phyloP scores from a whole-genome alignment of 2,113 vertebrate species.

The Azemiops feae region DNA sequence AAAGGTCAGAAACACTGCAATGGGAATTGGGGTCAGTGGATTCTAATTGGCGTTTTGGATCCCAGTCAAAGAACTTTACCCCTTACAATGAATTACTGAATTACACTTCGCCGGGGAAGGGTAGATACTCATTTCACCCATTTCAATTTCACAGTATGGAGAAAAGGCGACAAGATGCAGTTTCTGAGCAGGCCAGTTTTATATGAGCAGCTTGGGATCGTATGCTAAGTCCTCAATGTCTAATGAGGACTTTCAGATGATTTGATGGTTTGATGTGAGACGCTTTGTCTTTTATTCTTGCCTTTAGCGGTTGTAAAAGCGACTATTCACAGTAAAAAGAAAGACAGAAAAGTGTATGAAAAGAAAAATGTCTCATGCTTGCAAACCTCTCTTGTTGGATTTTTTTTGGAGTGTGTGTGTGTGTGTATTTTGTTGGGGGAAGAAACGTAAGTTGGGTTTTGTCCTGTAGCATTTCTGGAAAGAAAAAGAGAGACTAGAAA shows the following conservation, averaged over 20 bases:
- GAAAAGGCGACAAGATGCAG: background rate
- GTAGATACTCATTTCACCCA: background rate
- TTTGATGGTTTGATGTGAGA: background rate
- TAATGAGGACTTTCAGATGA: conserved; percentile 13
- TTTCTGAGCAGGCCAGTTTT: background rate
- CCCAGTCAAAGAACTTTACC: background rate
- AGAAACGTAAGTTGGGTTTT: background rate
- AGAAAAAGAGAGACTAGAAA: background rate
- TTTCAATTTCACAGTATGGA: background rate
- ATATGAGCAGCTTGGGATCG: background rate
- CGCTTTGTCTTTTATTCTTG: background rate
- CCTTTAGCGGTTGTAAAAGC: conserved; percentile 22
- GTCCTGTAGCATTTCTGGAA: conserved; percentile 10
- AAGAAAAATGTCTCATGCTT: conserved; percentile 21
- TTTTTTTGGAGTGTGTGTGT: background rate
- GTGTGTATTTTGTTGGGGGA: background rate
- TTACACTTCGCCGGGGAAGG: background rate
- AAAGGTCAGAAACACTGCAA: background rate
- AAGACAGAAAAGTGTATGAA: conserved; percentile 1
- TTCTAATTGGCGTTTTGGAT: background rate
- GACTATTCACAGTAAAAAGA: background rate
- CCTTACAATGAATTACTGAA: background rate
- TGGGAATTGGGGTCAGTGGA: background rate
- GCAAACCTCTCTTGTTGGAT: background rate
- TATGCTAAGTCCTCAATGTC: background rate